These are phyloP conservation scores for Drosophila nasuta DNA, from an alignment of 1,140 invertebrate species.

Conservation along the genomic window DNA sequence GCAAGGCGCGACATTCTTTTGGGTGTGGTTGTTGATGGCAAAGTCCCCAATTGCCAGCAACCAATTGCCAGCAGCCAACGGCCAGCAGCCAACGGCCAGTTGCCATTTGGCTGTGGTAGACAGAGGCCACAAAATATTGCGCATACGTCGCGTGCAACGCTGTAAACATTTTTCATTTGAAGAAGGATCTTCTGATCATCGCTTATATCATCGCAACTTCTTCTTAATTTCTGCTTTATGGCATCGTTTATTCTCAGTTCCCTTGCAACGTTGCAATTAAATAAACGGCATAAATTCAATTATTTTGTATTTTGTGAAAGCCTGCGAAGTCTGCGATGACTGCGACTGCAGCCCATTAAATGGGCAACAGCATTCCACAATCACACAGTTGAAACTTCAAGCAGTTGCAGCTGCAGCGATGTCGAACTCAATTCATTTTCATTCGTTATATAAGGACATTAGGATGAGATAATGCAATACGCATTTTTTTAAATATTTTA, in stretches of 20 bases:
- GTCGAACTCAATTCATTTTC: too few species aligned
- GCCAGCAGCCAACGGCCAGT: background rate
- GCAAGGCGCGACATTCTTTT: slow-evolving; percentile 47
- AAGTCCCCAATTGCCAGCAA: too few species aligned
- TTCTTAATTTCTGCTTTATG: background rate
- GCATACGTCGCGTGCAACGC: slow-evolving; percentile 45
- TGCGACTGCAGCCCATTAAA: slow-evolving; percentile 1
- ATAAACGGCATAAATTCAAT: background rate
- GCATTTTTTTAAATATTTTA: too few species aligned
- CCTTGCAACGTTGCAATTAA: background rate
- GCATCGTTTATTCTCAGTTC: background rate
- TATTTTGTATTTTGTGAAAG: slow-evolving; percentile 8
- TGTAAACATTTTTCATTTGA: background rate
- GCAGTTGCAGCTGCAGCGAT: too few species aligned
- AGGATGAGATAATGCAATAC: too few species aligned
- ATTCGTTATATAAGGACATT: too few species aligned
- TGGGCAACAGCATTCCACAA: background rate
- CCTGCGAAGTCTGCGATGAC: background rate
- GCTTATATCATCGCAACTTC: too few species aligned
- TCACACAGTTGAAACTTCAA: too few species aligned
- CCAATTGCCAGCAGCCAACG: too few species aligned
- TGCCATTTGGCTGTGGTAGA: too few species aligned
- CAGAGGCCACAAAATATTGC: slow-evolving; percentile 43
- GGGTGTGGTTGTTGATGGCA: slow-evolving; percentile 33
- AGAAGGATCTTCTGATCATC: background rate